Evolutionary conservation across 2,113 vertebrate genomes (phyloP).

Genomic region (Podarcis muralis): DNA sequence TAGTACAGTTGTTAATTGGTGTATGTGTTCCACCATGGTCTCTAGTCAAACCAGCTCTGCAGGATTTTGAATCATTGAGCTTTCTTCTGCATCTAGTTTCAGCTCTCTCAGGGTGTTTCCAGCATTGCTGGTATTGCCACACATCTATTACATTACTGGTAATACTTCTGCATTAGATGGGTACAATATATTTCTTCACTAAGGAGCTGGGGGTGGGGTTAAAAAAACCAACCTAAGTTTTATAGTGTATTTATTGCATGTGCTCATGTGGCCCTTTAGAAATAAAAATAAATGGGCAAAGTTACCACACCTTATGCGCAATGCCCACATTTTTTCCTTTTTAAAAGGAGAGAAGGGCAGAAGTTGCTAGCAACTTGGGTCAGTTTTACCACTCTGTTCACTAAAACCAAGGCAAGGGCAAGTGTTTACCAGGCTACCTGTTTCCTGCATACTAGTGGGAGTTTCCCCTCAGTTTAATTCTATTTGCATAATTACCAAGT

Average conservation of each 20-base stretch:
- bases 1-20: not conserved
- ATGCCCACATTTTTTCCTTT: not conserved
- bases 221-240: not conserved
- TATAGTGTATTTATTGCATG: not conserved
- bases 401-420: too few relatives aligned
- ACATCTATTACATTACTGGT: not conserved
- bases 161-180: not conserved
- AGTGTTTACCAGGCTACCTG: not conserved
- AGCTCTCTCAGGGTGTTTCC: not conserved
- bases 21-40: not conserved
- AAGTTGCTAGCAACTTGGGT: not conserved
- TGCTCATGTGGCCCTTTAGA: not conserved
- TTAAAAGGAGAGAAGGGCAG: not conserved
- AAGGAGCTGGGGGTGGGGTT: too few relatives aligned
- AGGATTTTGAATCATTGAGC: not conserved
- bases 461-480: not conserved
- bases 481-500: not conserved
- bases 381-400: not conserved
- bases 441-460: not conserved
- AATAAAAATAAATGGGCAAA: not conserved
- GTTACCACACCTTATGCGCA: not conserved
- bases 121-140: not conserved
- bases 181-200: not conserved
- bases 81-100: not conserved
- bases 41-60: not conserved